phyloP scores from a whole-genome alignment of 2,888 invertebrate genomes.

The Agonopterix heracliana region DNA sequence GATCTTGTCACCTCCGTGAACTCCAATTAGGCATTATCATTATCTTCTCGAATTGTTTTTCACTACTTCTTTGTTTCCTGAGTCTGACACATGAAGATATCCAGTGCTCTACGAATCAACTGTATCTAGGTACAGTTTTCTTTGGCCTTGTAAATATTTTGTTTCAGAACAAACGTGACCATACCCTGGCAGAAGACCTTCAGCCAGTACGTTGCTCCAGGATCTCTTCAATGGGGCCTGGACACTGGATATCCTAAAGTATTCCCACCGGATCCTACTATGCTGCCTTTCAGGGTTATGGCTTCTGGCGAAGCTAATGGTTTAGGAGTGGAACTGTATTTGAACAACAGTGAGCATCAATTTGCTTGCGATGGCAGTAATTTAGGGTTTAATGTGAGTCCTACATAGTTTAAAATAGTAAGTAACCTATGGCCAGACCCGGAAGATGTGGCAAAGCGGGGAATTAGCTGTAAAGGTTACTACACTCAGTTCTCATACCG shows the following conservation, averaged over 20 bases:
- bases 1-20: too few relatives aligned
- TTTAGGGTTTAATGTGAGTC: slow-evolving; percentile 60
- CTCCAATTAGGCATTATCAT: too few relatives aligned
- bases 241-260: slow-evolving; percentile 58
- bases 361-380: slow-evolving; percentile 60
- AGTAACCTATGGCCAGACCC: too few relatives aligned
- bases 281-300: slow-evolving; percentile 52
- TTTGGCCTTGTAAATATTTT: too few relatives aligned
- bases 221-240: slow-evolving; percentile 45
- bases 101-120: too few relatives aligned
- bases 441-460: too few relatives aligned
- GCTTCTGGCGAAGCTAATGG: slow-evolving; percentile 62
- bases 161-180: slow-evolving; percentile 50
- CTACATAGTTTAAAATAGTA: neutral
- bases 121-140: too few relatives aligned
- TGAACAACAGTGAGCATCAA: slow-evolving; percentile 63
- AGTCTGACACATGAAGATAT: too few relatives aligned
- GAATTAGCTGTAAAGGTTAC: too few relatives aligned
- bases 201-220: slow-evolving; percentile 25
- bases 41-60: too few relatives aligned
- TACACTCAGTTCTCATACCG: too few relatives aligned
- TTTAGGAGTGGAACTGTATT: slow-evolving; percentile 54
- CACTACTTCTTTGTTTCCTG: too few relatives aligned
- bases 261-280: slow-evolving; percentile 44
- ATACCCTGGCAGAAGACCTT: slow-evolving; percentile 51